Conservation (phyloP, 2,888 invertebrate species). For the Limnephilus lunatus region DNA sequence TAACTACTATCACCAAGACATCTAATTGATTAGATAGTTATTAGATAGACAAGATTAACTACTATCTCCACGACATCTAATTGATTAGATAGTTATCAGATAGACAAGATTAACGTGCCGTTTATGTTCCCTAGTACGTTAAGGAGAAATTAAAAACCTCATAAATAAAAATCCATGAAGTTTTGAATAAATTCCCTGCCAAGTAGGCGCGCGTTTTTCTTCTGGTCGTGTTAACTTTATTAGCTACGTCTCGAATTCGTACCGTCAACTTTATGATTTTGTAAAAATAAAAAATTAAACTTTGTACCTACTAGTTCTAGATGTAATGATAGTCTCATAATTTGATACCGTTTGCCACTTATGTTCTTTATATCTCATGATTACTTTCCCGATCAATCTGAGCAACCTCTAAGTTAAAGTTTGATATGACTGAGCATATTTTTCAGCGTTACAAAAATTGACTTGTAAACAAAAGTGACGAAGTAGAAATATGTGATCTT, state of each 20-base stretch:
- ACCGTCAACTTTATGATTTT: background rate
- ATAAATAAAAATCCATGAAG: slow-evolving; percentile 27
- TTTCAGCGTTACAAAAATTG: background rate
- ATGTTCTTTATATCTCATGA: background rate
- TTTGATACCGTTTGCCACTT: background rate
- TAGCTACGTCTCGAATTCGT: no score
- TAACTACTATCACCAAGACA: background rate
- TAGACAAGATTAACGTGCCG: background rate
- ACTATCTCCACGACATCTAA: background rate
- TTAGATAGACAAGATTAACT: background rate
- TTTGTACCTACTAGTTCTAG: background rate
- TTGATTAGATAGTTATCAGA: background rate
- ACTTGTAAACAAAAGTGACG: no score
- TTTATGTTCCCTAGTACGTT: background rate
- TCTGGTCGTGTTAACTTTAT: background rate
- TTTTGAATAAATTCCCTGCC: slow-evolving; percentile 8
- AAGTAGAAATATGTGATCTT: background rate
- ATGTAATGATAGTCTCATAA: background rate
- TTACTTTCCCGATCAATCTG: background rate
- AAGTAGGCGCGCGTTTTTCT: background rate
- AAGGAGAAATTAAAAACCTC: background rate
- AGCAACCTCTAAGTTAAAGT: no score
- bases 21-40: background rate
- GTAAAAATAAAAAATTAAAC: background rate
- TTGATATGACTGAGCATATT: no score